phyloP scores from a whole-genome alignment of 1,140 invertebrate species.

The Gonioctena quinquepunctata region DNA sequence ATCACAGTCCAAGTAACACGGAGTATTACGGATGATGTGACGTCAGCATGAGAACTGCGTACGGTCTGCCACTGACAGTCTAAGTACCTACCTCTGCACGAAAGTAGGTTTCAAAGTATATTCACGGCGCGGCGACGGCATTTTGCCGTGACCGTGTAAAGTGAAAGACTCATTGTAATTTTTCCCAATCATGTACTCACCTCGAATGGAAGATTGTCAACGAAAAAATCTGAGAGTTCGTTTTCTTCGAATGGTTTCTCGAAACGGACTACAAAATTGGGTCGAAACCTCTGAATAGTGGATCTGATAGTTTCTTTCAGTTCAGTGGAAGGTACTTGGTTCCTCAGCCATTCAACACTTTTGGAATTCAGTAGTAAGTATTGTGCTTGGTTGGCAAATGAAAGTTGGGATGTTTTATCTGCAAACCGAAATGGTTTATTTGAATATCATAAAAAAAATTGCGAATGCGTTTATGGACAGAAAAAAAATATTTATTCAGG shows the following conservation, averaged over 20 bases:
- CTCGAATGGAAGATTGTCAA: conserved; percentile 71
- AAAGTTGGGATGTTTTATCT: conserved; percentile 56
- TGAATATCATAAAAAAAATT: no score
- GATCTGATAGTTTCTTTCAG: conserved; percentile 60
- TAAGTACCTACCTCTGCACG: no score
- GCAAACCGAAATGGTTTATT: not conserved
- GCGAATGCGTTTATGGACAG: no score
- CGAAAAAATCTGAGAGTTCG: conserved; percentile 68
- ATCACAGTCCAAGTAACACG: no score
- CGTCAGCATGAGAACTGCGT: no score
- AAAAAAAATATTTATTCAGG: no score
- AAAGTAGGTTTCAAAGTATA: no score
- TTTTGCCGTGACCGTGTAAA: no score
- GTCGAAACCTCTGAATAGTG: conserved; percentile 68
- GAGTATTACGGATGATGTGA: no score
- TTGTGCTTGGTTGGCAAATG: conserved; percentile 86
- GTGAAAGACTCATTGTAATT: no score
- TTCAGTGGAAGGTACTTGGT: conserved; percentile 62
- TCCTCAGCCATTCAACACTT: conserved; percentile 72
- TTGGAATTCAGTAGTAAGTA: conserved; percentile 79
- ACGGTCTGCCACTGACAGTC: no score
- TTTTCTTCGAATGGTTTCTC: conserved; percentile 75
- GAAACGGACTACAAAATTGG: conserved; percentile 69
- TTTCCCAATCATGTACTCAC: conserved; percentile 59
- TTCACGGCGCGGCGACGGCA: no score